A percentile compares a stretch with the other conserved stretches of the same genome.
phyloP scores from a whole-genome alignment of 2,888 invertebrate species.

The Coelinius sp. region DNA sequence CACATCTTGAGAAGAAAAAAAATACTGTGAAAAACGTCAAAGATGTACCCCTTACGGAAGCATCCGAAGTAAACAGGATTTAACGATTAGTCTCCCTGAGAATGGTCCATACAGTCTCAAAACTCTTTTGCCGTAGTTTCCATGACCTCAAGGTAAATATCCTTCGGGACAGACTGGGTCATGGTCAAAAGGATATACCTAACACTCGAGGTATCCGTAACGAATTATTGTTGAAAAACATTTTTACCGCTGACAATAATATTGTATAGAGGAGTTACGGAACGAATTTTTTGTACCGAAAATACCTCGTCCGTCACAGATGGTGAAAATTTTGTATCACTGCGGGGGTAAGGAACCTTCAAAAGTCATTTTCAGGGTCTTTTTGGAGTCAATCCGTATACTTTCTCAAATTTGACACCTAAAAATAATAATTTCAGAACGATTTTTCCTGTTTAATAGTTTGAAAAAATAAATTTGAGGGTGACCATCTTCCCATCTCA shows the following conservation, averaged over 20 bases:
- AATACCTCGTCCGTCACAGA: constrained; percentile 40
- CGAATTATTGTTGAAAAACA: constrained; percentile 47
- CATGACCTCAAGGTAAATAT: constrained; percentile 26
- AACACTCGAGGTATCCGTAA: constrained; percentile 39
- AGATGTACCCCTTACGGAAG: constrained; percentile 23
- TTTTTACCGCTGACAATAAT: constrained; percentile 34
- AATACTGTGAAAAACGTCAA: constrained; percentile 43
- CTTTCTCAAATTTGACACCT: neutral
- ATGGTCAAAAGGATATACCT: constrained; percentile 51
- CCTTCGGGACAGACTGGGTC: constrained; percentile 49
- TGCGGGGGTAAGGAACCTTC: neutral
- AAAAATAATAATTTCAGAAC: no score
- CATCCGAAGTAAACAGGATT: constrained; percentile 57
- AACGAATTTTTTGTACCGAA: constrained; percentile 47
- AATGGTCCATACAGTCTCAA: neutral
- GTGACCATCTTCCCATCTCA: no score
- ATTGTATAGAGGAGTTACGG: constrained; percentile 39
- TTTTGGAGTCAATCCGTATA: neutral
- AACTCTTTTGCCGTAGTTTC: neutral
- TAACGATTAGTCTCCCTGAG: constrained; percentile 54
- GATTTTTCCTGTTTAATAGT: neutral
- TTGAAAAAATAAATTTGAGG: no score
- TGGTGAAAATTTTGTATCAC: neutral
- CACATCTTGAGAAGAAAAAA: constrained; percentile 31
- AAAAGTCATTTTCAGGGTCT: neutral